phyloP scores from a whole-genome alignment of 1,140 invertebrate genomes.

The Cardiocondyla obscurior region DNA sequence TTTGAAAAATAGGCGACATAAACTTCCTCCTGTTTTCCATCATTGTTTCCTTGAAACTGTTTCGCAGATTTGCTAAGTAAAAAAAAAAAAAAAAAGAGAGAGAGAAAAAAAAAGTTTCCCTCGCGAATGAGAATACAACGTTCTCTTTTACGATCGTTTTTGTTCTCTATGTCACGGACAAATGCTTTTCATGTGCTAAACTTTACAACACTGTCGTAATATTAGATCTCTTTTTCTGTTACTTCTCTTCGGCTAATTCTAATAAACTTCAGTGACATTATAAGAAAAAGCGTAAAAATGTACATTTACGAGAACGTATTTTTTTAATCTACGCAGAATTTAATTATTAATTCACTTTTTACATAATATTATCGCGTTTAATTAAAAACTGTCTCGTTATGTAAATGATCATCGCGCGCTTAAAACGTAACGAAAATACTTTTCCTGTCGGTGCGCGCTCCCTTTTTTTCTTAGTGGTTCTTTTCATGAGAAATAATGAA shows the following conservation, averaged over 20 bases:
- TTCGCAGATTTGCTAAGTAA: conserved; percentile 43
- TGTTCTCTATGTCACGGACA: background rate
- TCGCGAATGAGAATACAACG: conserved; percentile 27
- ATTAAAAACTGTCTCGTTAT: conserved; percentile 16
- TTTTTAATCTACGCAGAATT: background rate
- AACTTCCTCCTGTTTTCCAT: conserved; percentile 7
- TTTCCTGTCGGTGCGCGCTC: conserved; percentile 4
- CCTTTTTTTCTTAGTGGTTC: background rate
- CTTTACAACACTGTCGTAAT: conserved; percentile 14
- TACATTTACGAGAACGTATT: background rate
- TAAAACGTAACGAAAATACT: conserved; percentile 59
- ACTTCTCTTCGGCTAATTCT: background rate
- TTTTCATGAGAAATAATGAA: conserved; percentile 71
- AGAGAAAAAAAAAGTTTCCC: conserved; percentile 23
- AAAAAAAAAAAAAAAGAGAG: no score
- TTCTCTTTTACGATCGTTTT: conserved; percentile 23
- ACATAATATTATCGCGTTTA: conserved; percentile 6
- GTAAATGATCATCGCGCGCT: background rate
- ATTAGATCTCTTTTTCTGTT: conserved; percentile 6
- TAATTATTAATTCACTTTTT: conserved; percentile 59
- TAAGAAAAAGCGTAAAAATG: background rate
- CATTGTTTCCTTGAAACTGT: conserved; percentile 28
- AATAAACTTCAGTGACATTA: background rate
- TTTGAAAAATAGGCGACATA: conserved; percentile 33
- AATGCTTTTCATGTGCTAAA: conserved; percentile 19